A percentile compares a stretch with the other conserved stretches of the same genome.
Evolutionary conservation across 2,888 invertebrate species (phyloP).

Genomic region (Hirtodrosophila alboralis): DNA sequence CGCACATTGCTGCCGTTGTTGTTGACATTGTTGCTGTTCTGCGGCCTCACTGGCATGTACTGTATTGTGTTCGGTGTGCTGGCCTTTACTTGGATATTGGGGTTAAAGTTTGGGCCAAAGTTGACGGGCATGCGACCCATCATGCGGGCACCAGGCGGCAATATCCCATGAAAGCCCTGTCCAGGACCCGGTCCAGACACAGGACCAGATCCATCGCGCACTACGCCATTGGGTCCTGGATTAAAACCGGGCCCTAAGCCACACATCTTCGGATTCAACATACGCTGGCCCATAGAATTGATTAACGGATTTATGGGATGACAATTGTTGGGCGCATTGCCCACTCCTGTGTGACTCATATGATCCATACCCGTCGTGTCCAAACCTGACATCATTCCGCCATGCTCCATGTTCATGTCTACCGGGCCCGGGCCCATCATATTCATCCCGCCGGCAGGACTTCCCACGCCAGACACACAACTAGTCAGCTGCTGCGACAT

Average conservation of each 20-base stretch:
- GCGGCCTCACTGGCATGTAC: slow-evolving; percentile 97
- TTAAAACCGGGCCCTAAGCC: slow-evolving; percentile 61
- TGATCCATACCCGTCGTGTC: slow-evolving; percentile 83
- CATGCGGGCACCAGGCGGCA: slow-evolving; percentile 85
- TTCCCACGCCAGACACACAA: slow-evolving; percentile 85
- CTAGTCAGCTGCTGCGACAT: slow-evolving; percentile 97
- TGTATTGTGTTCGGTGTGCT: slow-evolving; percentile 99
- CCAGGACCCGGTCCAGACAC: slow-evolving; percentile 38
- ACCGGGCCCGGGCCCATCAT: slow-evolving; percentile 57
- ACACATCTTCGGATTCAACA: slow-evolving; percentile 88
- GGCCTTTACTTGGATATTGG: slow-evolving; percentile 96
- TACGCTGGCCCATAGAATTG: slow-evolving; percentile 84
- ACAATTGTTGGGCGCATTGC: slow-evolving; percentile 59
- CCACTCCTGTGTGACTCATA: slow-evolving; percentile 69
- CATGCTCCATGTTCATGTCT: slow-evolving; percentile 77
- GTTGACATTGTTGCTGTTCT: slow-evolving; percentile 86
- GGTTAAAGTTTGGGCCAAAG: slow-evolving; percentile 85
- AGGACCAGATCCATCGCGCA: slow-evolving; percentile 64
- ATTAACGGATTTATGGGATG: slow-evolving; percentile 83
- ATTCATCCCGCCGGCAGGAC: slow-evolving; percentile 66
- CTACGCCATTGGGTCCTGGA: slow-evolving; percentile 50
- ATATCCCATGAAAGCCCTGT: slow-evolving; percentile 70
- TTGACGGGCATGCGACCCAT: slow-evolving; percentile 88
- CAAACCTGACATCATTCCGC: slow-evolving; percentile 67
- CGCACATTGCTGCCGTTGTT: slow-evolving; percentile 86